Conservation (phyloP, 2,797 vertebrate species). For the Benthosema pterotum region DNA sequence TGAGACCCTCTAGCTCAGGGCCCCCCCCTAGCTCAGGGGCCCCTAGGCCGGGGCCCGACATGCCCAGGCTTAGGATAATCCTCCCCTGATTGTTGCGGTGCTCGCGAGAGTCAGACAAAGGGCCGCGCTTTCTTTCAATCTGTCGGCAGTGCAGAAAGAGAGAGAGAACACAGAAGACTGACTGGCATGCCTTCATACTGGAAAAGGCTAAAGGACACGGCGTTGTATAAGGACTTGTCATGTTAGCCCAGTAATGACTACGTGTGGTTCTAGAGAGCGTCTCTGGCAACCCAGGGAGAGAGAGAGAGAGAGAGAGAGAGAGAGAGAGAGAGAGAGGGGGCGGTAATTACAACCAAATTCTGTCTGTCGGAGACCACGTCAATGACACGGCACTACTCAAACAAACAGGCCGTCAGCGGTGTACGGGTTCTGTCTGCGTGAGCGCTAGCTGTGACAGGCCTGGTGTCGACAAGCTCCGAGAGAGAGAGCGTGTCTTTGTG, state of each 20-base stretch:
- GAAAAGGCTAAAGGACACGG: conserved; percentile 34
- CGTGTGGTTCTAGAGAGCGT: conserved; percentile 77
- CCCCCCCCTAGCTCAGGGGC: no score
- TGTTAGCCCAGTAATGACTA: conserved; percentile 81
- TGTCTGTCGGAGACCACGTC: conserved; percentile 69
- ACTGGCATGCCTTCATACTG: conserved; percentile 69
- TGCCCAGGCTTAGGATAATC: no score
- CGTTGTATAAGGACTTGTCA: conserved; percentile 77
- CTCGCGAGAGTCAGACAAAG: conserved; percentile 81
- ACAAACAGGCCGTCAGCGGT: conserved; percentile 69
- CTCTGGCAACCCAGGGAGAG: conserved; percentile 80
- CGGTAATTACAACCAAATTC: conserved; percentile 82
- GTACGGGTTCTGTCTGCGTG: conserved; percentile 52
- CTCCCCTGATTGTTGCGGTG: conserved; percentile 72
- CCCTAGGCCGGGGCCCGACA: no score
- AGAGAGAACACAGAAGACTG: no score
- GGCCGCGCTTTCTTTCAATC: conserved; percentile 78
- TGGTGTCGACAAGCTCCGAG: conserved; percentile 59
- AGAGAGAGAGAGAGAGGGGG: no score
- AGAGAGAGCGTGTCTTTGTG: conserved; percentile 65
- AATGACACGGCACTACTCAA: conserved; percentile 68
- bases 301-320: no score
- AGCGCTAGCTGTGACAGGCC: conserved; percentile 74
- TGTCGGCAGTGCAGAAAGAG: conserved; percentile 60
- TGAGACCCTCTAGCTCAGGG: no score